Evolutionary conservation across 2,888 invertebrate genomes (phyloP).

Genomic region (Hypercompe scribonia): DNA sequence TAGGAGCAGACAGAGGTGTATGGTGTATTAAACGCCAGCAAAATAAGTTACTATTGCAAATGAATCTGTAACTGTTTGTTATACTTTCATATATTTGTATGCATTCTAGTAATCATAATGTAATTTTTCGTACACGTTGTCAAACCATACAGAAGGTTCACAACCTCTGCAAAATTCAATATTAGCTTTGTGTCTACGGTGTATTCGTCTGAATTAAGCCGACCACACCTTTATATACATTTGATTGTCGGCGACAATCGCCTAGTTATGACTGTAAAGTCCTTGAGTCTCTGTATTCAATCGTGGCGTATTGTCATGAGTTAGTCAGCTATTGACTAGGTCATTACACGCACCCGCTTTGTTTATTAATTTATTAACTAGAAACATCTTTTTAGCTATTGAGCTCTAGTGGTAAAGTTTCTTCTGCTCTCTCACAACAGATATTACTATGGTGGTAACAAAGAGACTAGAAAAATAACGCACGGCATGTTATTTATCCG

Average conservation of each 20-base stretch:
- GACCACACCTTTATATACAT: not conserved
- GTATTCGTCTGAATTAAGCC: not conserved
- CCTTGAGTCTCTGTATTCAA: conserved; percentile 5
- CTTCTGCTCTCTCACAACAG: not conserved
- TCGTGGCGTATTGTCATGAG: conserved; percentile 3
- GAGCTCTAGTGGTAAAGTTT: too few relatives aligned
- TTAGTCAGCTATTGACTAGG: conserved; percentile 14
- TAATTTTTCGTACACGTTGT: not conserved
- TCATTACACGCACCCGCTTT: not conserved
- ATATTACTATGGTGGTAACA: too few relatives aligned
- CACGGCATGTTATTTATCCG: not conserved
- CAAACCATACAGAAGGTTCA: not conserved
- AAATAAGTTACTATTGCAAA: too few relatives aligned
- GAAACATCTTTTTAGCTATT: too few relatives aligned
- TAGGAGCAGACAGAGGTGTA: too few relatives aligned
- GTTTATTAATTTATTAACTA: too few relatives aligned
- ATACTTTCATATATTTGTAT: too few relatives aligned
- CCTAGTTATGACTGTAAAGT: conserved; percentile 2
- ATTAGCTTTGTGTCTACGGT: not conserved
- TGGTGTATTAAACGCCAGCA: too few relatives aligned
- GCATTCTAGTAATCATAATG: not conserved
- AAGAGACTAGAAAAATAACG: too few relatives aligned
- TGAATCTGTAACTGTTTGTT: too few relatives aligned
- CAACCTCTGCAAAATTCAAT: not conserved
- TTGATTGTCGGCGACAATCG: not conserved